Evolutionary conservation across 1,140 invertebrate species (phyloP).

Genomic region (Eurosta solidaginis): DNA sequence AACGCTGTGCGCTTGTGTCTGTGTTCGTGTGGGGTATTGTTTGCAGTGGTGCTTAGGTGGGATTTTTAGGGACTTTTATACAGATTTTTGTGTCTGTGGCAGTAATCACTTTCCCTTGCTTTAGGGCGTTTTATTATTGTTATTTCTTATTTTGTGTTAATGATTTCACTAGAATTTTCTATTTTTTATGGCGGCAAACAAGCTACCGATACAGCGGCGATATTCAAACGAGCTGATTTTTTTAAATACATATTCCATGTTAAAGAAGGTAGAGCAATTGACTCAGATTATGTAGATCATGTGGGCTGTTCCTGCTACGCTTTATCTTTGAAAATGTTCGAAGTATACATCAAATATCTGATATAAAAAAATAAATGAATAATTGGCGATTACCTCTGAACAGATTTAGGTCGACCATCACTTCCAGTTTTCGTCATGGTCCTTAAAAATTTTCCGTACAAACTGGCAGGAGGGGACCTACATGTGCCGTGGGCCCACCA

Average conservation of each 20-base stretch:
- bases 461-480: too few species aligned
- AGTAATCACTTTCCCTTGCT: neutral
- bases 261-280: neutral
- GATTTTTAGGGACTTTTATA: too few species aligned
- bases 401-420: too few species aligned
- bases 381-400: too few species aligned
- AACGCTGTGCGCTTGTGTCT: neutral
- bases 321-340: too few species aligned
- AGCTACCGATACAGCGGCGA: slow-evolving; percentile 11
- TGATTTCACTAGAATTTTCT: slow-evolving; percentile 24
- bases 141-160: slow-evolving; percentile 17
- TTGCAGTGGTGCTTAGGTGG: neutral
- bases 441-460: too few species aligned
- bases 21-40: neutral
- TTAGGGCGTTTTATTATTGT: slow-evolving; percentile 16
- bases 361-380: too few species aligned
- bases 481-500: too few species aligned
- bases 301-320: too few species aligned
- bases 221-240: neutral
- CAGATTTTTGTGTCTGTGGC: neutral
- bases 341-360: too few species aligned
- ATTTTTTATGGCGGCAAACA: slow-evolving; percentile 20
- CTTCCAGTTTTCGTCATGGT: too few species aligned
- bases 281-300: too few species aligned
- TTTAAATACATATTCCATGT: neutral